Base-by-base conservation (phyloP, 2,797 vertebrate genomes). In the Danio choprae region DNA sequence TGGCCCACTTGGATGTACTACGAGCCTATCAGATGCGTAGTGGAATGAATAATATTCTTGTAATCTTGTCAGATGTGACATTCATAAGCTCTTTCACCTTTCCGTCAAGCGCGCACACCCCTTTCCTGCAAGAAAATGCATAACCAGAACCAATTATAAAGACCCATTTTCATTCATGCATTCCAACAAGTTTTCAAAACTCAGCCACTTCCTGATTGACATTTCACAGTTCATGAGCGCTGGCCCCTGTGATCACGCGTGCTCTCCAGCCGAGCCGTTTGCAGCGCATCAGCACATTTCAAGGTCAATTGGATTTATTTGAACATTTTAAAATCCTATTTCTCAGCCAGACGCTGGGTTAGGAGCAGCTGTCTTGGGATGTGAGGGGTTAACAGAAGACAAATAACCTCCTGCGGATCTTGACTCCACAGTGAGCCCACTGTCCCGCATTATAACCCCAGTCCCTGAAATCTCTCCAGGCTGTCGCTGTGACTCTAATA, bases 401-500 rank as follows among this genome's bases (percentile, higher is more conserved):
- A 58, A 59, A 82, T 85, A 58, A 62, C 40, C 50, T 36, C 80
- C 74, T 88, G 84, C 75, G 72, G 86, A 85, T 87, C 80, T 80
- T 84, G 79, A 70, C 59, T 81, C 68, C 82, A 88, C 87, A 88
- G 85, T 87, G 83, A 90, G 86, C 85, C 86, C 87, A 89, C 86
- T 90, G 87, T 89, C 88, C 74, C 81, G 84, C 72, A 88, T 87
- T 90, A 85, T 88, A 85, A 80, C 72, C 77, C 79, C 83, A 83
- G 83, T 86, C 86, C 74, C 82, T 73, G 86, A 89, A 90, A 88
- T 87, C 87, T 90, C 86, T 84, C 68, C 48, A 73, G 70, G 85
- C 73, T 86, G 89, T 88, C 84, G 86, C 68, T 22, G 83, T 84
- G 86, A 81, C 87, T 89, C 87, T 80, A 87, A 86, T 64, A 74